Evolutionary conservation across 2,888 invertebrate species (phyloP).

Genomic region (Melitaea athalia): DNA sequence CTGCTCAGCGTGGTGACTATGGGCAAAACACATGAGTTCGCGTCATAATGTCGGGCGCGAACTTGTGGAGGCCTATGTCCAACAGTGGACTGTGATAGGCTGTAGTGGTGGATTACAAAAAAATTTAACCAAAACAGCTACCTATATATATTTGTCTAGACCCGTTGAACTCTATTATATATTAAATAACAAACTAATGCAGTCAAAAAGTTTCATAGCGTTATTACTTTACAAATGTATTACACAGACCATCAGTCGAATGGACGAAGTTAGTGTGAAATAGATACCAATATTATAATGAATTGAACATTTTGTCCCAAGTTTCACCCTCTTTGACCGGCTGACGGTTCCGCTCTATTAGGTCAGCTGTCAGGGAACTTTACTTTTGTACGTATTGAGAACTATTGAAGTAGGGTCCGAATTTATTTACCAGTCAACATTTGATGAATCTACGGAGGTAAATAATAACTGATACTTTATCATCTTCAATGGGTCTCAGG

Average conservation of each 20-base stretch:
- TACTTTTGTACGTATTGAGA: conserved; percentile 1
- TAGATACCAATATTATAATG: conserved; percentile 21
- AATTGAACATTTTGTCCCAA: conserved; percentile 9
- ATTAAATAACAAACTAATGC: no score
- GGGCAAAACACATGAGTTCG: no score
- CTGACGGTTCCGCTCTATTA: conserved; percentile 19
- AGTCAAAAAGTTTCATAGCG: background rate
- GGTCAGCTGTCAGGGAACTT: conserved; percentile 25
- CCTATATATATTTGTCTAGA: no score
- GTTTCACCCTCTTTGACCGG: conserved; percentile 4
- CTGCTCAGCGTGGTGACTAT: no score
- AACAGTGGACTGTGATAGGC: no score
- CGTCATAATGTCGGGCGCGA: no score
- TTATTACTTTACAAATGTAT: background rate
- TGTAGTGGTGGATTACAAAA: no score
- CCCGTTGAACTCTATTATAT: no score
- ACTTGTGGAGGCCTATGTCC: no score
- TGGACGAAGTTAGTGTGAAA: background rate
- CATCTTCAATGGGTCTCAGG: background rate
- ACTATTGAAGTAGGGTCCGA: conserved; percentile 20
- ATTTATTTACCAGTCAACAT: background rate
- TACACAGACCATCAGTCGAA: background rate
- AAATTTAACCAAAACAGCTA: no score
- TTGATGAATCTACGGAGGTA: background rate
- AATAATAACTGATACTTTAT: background rate